Percentiles rank a stretch among this genome's conserved stretches.
Conservation (phyloP, 2,113 vertebrate genomes). For the Gallinago paraguaiae region DNA sequence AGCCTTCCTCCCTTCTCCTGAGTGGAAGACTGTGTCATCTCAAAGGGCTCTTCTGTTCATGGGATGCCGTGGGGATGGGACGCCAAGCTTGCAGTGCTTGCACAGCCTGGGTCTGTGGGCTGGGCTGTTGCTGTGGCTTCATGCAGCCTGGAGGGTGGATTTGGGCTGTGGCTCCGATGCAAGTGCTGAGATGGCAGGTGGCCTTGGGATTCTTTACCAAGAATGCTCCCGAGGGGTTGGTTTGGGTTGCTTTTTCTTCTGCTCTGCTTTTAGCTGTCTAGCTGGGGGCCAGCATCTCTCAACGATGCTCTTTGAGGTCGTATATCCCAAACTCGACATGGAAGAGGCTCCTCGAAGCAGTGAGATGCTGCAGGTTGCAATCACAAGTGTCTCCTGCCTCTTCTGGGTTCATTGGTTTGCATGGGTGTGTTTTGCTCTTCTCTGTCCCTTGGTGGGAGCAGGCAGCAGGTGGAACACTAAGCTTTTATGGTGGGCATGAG, state of each 20-base stretch:
- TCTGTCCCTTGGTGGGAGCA: background rate
- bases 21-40: background rate
- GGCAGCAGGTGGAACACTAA: background rate
- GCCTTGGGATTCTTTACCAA: background rate
- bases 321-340: background rate
- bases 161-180: background rate
- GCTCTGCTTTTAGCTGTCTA: background rate
- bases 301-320: background rate
- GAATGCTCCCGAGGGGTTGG: background rate
- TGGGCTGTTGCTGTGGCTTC: background rate
- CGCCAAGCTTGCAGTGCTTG: background rate
- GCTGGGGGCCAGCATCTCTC: background rate
- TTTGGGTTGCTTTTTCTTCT: background rate
- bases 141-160: background rate
- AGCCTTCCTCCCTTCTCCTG: background rate
- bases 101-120: background rate
- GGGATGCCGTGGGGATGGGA: background rate
- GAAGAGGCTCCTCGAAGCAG: rapidly evolving
- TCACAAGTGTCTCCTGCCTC: background rate
- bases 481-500: background rate
- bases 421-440: background rate
- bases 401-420: background rate
- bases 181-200: background rate
- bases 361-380: background rate
- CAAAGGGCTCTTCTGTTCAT: background rate